Percentiles rank a stretch among this genome's conserved stretches.
Evolutionary conservation across 2,113 vertebrate species (phyloP).

Genomic region (Crotalus helleri): DNA sequence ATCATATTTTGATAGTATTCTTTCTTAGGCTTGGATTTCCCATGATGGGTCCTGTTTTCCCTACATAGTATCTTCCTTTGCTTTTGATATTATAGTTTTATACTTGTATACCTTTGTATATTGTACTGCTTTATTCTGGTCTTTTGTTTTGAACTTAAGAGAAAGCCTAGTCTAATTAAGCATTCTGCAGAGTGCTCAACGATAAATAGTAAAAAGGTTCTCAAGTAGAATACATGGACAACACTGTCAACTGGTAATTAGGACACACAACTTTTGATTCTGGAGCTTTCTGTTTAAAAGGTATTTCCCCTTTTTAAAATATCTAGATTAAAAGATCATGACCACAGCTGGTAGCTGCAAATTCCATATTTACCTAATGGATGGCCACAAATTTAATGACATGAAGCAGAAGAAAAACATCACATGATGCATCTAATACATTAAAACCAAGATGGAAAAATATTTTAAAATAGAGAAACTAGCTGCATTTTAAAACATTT

Average conservation of each 20-base stretch:
- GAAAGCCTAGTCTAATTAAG: not conserved
- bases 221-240: not conserved
- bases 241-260: not conserved
- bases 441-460: not conserved
- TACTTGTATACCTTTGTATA: not conserved
- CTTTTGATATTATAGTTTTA: not conserved
- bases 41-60: not conserved
- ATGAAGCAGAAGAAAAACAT: not conserved
- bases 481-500: not conserved
- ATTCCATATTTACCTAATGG: not conserved
- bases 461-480: not conserved
- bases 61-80: not conserved
- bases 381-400: not conserved
- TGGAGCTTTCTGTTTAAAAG: not conserved
- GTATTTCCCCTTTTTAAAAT: not conserved
- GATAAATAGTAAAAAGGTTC: not conserved
- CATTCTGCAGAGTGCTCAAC: not conserved
- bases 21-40: not conserved
- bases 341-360: not conserved
- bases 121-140: not conserved
- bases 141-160: not conserved
- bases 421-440: not conserved
- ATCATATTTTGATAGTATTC: not conserved
- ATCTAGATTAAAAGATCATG: not conserved
- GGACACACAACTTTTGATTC: not conserved